Percentiles rank a stretch among this genome's conserved stretches.
Evolutionary conservation across 2,797 vertebrate genomes (phyloP).

Genomic region (Phoeniculus purpureus): DNA sequence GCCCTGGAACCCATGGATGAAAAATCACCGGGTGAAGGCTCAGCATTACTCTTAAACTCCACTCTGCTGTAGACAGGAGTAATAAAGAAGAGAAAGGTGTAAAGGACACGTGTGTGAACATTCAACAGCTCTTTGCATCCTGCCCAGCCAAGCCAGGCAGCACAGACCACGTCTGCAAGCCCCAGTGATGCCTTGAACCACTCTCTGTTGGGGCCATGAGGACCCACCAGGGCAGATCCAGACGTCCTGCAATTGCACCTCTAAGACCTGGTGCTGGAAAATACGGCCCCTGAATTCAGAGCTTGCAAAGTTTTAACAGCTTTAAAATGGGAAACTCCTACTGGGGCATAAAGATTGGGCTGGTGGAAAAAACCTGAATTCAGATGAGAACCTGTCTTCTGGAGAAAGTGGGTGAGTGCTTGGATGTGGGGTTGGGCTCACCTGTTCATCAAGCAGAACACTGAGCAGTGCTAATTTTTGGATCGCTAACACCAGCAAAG

Average conservation of each 20-base stretch:
- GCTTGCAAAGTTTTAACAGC: neutral
- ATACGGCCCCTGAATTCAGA: accelerated
- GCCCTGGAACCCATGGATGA: accelerated
- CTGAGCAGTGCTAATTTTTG: neutral
- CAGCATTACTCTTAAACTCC: neutral
- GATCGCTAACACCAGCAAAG: neutral
- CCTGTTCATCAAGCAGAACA: neutral
- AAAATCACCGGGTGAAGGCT: neutral
- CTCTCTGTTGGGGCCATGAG: accelerated
- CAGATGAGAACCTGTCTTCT: neutral
- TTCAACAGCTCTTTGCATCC: neutral
- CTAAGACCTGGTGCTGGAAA: neutral
- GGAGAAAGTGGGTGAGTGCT: neutral
- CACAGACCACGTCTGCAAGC: neutral
- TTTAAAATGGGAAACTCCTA: neutral
- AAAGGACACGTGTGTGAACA: accelerated
- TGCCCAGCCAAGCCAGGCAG: neutral
- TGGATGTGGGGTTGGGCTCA: neutral
- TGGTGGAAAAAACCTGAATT: neutral
- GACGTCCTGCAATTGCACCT: neutral
- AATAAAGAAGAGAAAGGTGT: neutral
- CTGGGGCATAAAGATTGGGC: neutral
- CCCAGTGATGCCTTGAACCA: neutral
- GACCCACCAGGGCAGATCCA: neutral
- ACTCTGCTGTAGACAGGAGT: neutral